These are phyloP conservation scores for Mechanitis messenoides DNA, from an alignment of 2,888 invertebrate genomes.

Conservation along the genomic window DNA sequence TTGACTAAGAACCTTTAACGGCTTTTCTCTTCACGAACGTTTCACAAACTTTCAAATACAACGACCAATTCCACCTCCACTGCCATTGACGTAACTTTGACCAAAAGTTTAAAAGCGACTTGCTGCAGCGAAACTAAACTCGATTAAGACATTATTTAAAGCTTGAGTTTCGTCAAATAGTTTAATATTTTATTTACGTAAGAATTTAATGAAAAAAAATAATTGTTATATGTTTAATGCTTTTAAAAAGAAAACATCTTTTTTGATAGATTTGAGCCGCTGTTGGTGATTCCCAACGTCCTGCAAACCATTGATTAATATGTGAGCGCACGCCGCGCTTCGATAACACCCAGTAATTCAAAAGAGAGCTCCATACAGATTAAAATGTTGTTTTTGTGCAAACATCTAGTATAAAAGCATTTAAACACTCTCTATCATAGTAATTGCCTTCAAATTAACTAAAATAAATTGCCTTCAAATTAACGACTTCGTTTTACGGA, in stretches of 20 bases:
- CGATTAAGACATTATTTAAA: no score
- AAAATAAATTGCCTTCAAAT: neutral
- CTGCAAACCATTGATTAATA: constrained; percentile 45
- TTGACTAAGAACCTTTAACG: neutral
- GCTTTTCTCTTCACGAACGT: neutral
- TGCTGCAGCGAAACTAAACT: neutral
- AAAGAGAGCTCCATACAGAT: constrained; percentile 50
- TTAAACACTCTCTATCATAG: neutral
- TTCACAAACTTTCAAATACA: constrained; percentile 3
- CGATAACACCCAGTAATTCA: constrained; percentile 56
- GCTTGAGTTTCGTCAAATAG: no score
- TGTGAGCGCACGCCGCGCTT: constrained; percentile 41
- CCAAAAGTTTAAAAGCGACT: neutral
- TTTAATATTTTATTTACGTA: no score
- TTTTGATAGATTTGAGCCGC: neutral
- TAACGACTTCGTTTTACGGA: neutral
- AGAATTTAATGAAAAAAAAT: no score
- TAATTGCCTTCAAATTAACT: neutral
- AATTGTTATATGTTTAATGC: no score
- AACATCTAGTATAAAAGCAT: constrained; percentile 1
- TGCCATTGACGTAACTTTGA: constrained; percentile 1
- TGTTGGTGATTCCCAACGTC: constrained; percentile 12
- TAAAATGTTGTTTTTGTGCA: constrained; percentile 39
- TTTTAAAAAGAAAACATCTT: no score
- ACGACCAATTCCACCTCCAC: neutral